phyloP scores from a whole-genome alignment of 2,113 vertebrate species.

The Sinocyclocheilus grahami region DNA sequence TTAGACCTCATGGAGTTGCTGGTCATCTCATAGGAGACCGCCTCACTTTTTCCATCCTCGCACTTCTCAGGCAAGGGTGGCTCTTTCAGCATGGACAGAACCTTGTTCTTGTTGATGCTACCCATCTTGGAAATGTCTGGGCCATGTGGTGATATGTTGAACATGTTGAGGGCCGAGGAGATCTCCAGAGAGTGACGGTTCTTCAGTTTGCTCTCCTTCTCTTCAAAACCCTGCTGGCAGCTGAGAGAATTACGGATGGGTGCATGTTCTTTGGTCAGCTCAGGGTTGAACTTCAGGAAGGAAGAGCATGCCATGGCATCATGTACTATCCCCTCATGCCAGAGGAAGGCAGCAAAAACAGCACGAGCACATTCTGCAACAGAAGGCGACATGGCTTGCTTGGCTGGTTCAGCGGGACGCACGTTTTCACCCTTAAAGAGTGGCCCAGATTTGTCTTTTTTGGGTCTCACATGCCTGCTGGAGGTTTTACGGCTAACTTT shows the following conservation, averaged over 20 bases:
- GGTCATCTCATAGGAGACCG: slow-evolving; percentile 82
- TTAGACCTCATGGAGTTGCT: slow-evolving; percentile 83
- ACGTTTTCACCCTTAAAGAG: slow-evolving; percentile 90
- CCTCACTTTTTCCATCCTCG: slow-evolving; percentile 89
- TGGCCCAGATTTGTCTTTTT: slow-evolving; percentile 94
- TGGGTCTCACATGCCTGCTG: slow-evolving; percentile 87
- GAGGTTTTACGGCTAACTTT: slow-evolving; percentile 94
- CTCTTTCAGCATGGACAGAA: slow-evolving; percentile 97
- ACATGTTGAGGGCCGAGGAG: slow-evolving; percentile 97
- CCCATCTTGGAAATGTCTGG: slow-evolving; percentile 99
- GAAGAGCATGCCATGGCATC: slow-evolving; percentile 99
- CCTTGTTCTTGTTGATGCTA: slow-evolving; percentile 99
- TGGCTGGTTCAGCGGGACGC: slow-evolving; percentile 88
- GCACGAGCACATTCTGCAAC: slow-evolving; percentile 96
- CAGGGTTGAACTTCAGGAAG: slow-evolving; percentile 97
- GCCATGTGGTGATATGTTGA: slow-evolving; percentile 95
- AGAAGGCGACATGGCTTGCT: slow-evolving; percentile 98
- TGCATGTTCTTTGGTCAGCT: slow-evolving; percentile 95
- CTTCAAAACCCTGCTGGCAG: slow-evolving; percentile 85
- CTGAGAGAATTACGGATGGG: slow-evolving; percentile 91
- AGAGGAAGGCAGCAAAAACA: slow-evolving; percentile 94
- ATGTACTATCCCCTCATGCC: slow-evolving; percentile 98
- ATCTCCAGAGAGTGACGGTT: slow-evolving; percentile 98
- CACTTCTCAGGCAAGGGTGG: slow-evolving; percentile 95
- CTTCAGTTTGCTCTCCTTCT: slow-evolving; percentile 95